Evolutionary conservation across 2,797 vertebrate species (phyloP).

Genomic region (Hippopotamyrus pictus): DNA sequence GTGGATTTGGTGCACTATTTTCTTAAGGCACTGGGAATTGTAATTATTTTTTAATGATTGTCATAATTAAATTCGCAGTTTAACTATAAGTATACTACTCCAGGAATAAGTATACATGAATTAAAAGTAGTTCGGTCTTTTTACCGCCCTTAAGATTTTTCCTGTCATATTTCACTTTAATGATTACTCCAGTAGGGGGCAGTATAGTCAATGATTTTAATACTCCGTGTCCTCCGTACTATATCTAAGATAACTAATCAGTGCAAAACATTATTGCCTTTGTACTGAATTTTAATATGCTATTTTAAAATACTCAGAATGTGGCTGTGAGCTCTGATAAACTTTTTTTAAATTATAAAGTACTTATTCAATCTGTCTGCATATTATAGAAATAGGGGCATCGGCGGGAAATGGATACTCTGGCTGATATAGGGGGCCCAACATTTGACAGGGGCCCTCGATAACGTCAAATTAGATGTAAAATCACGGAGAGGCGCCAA

Average conservation of each 20-base stretch:
- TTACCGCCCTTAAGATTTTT: neutral
- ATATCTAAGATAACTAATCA: neutral
- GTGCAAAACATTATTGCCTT: neutral
- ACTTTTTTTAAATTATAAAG: neutral
- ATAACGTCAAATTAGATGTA: neutral
- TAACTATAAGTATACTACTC: neutral
- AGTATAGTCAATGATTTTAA: neutral
- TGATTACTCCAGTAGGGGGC: slow-evolving; percentile 16
- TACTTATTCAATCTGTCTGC: neutral
- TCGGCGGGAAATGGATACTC: neutral
- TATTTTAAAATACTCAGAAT: neutral
- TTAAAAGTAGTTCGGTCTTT: neutral
- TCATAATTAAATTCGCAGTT: neutral
- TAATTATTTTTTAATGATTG: neutral
- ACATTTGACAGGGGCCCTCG: neutral
- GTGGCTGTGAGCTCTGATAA: neutral
- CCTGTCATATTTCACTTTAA: neutral
- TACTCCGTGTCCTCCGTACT: neutral
- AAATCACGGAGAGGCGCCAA: neutral
- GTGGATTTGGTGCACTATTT: neutral
- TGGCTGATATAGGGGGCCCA: neutral
- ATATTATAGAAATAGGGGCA: neutral
- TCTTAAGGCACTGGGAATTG: neutral
- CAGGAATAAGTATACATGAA: neutral
- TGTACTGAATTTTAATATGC: neutral